Percentiles rank a stretch among this genome's conserved stretches.
Conservation (phyloP, 2,888 invertebrate genomes). For the Coremacera marginata region DNA sequence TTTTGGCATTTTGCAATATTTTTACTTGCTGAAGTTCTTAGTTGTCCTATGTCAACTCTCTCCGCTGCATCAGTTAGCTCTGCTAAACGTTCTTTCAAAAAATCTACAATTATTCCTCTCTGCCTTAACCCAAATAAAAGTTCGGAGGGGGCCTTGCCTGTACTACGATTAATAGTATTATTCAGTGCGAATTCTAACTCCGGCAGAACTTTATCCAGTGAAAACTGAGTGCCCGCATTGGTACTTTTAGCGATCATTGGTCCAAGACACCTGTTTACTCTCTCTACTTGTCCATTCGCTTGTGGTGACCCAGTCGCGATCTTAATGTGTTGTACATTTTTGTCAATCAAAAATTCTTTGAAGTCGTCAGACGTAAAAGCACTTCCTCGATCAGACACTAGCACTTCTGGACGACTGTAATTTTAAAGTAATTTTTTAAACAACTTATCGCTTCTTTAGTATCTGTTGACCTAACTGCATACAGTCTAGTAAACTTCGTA, state of each 20-base stretch:
- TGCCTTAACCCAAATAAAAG: background rate
- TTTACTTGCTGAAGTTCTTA: no score
- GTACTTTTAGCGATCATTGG: background rate
- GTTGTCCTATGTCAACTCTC: background rate
- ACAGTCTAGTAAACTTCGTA: background rate
- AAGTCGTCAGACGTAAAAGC: slow-evolving; percentile 7
- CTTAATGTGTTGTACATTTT: slow-evolving; percentile 1
- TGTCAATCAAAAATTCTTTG: background rate
- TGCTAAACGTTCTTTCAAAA: background rate
- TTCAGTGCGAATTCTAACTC: background rate
- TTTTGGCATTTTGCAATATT: no score
- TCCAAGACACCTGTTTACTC: background rate
- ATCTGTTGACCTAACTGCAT: background rate
- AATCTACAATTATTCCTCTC: background rate
- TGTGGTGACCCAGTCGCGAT: background rate
- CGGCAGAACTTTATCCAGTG: background rate
- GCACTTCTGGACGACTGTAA: slow-evolving; percentile 1
- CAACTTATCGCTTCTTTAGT: slow-evolving; percentile 32
- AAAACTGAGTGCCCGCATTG: background rate
- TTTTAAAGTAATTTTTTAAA: background rate
- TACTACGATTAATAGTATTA: background rate
- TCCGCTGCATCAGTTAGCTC: background rate
- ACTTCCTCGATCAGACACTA: slow-evolving; percentile 19
- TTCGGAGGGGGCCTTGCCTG: background rate
- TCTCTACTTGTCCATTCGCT: no score